Evolutionary conservation across 2,888 invertebrate species (phyloP), one percentile per base, ranked within the genome.

Genomic region (Parnassius apollo): DNA sequence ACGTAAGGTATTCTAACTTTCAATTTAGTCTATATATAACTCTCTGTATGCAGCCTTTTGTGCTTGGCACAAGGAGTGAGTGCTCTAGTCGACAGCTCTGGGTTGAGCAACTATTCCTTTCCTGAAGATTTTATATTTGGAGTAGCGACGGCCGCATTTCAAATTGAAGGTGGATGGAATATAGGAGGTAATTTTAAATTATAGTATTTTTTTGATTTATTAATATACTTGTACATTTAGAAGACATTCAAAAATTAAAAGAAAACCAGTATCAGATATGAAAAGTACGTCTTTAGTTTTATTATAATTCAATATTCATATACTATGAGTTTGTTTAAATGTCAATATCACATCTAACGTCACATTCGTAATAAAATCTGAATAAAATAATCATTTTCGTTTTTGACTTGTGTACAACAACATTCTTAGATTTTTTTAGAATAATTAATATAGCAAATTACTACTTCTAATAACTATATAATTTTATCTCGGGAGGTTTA

Each of bases 161-260:
- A 94, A 86, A 91, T 93, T 45, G 94, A 94, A 85, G 94, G 94
- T 64, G 94, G 84, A 64, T 93, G 93, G 92, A 91, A 93, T 68
- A 84, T 76, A 71, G 88, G 85, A 74, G 90, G 91, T 90, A 69
- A 74, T 73, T 69, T n/a, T 18, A 42, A 10, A 10, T 11, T 62
- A 58, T 60, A 56, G 52, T 44, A 62, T 57, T 42, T 57, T 9
- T 35, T 42, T 2, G 9, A 53, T 35, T 35, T 35, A 35, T 35
- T 53, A 9, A 25, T 7, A n/a, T 25, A 35, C 2, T 10, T 9
- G 25, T 42, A 25, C 4, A 10, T 10, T 53, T 35, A 25, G 35
- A 10, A 42, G 18, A 35, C 42, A 35, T 10, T 12, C 11, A 11
- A 12, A 51, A 51, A 51, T 18, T 9, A 18, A 51, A 51, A n/a